These are phyloP conservation scores for Oenanthe melanoleuca DNA, from an alignment of 2,113 vertebrate species.

Conservation along the genomic window DNA sequence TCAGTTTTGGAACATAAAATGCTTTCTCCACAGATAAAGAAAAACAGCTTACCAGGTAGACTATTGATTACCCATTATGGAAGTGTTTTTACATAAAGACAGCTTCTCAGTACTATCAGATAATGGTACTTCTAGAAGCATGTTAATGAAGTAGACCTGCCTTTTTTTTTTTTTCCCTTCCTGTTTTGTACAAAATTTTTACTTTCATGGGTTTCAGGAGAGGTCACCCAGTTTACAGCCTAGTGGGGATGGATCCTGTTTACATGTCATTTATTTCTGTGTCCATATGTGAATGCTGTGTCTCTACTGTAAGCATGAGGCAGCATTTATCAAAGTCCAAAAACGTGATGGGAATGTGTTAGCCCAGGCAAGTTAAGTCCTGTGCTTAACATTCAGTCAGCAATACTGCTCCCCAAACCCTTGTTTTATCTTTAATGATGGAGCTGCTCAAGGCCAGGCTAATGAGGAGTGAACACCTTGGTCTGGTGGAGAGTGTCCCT, in stretches of 20 bases:
- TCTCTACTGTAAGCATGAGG: not conserved
- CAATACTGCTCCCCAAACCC: not conserved
- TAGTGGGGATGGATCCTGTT: not conserved
- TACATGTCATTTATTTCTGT: not conserved
- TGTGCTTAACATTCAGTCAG: not conserved
- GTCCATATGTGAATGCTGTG: not conserved
- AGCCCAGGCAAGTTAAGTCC: not conserved
- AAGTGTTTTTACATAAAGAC: not conserved
- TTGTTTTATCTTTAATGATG: not conserved
- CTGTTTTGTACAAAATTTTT: not conserved
- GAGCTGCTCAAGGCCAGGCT: not conserved
- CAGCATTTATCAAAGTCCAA: not conserved
- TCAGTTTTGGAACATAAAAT: not conserved
- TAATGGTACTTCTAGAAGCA: not conserved
- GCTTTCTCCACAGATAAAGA: conserved; percentile 1
- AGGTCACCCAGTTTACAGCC: not conserved
- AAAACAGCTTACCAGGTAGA: not conserved
- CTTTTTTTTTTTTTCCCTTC: not conserved
- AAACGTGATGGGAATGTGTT: not conserved
- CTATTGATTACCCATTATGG: not conserved
- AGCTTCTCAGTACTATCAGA: not conserved
- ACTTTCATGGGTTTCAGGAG: not conserved
- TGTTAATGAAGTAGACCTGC: not conserved
- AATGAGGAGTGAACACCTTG: not conserved
- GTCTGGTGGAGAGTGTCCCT: not conserved